Evolutionary conservation across 2,888 invertebrate species (phyloP).

Genomic region (Drosophila buzzatii): DNA sequence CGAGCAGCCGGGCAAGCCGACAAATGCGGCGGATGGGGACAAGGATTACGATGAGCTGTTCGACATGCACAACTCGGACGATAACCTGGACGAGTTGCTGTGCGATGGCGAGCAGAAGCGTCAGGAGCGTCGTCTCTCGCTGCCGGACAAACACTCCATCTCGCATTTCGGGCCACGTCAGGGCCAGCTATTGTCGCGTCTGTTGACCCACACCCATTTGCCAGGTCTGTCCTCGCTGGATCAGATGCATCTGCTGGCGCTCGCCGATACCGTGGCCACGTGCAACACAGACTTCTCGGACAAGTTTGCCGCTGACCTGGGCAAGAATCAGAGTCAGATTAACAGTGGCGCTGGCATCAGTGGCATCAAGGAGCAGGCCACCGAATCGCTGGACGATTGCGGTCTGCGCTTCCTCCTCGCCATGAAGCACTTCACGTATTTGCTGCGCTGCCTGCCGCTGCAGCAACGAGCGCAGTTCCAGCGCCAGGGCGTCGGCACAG

Average conservation of each 20-base stretch:
- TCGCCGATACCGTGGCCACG: slow-evolving; percentile 98
- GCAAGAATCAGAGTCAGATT: slow-evolving; percentile 86
- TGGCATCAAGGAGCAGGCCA: slow-evolving; percentile 67
- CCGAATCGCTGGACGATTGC: slow-evolving; percentile 97
- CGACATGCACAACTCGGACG: slow-evolving; percentile 92
- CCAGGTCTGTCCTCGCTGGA: slow-evolving; percentile 98
- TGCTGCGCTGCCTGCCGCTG: slow-evolving; percentile 96
- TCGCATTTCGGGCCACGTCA: slow-evolving; percentile 95
- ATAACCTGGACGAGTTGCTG: slow-evolving; percentile 92
- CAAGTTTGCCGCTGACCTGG: slow-evolving; percentile 90
- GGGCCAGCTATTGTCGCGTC: slow-evolving; percentile 93
- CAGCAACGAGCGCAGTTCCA: slow-evolving; percentile 94
- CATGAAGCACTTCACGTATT: slow-evolving; percentile 98
- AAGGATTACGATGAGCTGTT: slow-evolving; percentile 96
- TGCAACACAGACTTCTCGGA: slow-evolving; percentile 96
- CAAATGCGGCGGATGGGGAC: slow-evolving; percentile 58
- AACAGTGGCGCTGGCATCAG: slow-evolving; percentile 84
- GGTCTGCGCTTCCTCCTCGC: slow-evolving; percentile 97
- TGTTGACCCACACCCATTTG: slow-evolving; percentile 97
- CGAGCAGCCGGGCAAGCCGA: slow-evolving; percentile 87
- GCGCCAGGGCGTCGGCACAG: slow-evolving; percentile 93
- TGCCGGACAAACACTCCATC: slow-evolving; percentile 90
- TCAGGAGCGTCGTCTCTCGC: slow-evolving; percentile 88
- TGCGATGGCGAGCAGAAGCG: slow-evolving; percentile 89
- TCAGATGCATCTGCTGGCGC: slow-evolving; percentile 99